Evolutionary conservation across 2,797 vertebrate species (phyloP), one percentile per base, ranked within the genome.

Genomic region (Halcyon leucocephala): DNA sequence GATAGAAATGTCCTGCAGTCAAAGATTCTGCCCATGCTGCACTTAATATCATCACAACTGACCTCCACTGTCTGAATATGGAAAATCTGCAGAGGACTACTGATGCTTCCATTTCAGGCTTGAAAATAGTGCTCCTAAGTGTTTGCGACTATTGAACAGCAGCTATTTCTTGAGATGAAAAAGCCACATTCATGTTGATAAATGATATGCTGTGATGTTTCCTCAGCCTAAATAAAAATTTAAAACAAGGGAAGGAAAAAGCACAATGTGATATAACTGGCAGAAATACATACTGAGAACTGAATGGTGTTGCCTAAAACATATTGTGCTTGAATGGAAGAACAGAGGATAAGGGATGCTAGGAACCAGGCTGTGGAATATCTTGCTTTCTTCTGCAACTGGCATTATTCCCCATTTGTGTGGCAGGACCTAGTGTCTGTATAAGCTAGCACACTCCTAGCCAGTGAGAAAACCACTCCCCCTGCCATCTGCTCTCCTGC

Each of bases 401-500:
- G 93, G 67, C 46, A 0, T 89, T 92, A 70, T 60, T 89, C 14
- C 41, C 25, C 12, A 25, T 93, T 86, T 89, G 58, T 95, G 64
- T 87, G 80, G 60, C 71, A 94, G 72, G 93, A 76, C 58, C 64
- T 61, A 67, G n/a, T 69, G 70, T 85, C 90, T 89, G 70, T 86
- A 69, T 39, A 54, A 95, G 82, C 91, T 94, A 90, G 87, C 89
- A 90, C 29, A 10, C 69, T 77, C 58, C 69, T 67, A 48, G 64
- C 0, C 4, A 93, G 80, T 80, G 85, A 86, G 66, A 92, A 96
- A 95, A 84, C 72, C 89, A 87, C 62, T 93, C 93, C 90, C 78
- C 33, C 81, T 82, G 71, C 95, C 95, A 95, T 97, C 96, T 97
- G 96, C 69, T 95, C 65, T 91, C 60, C 82, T 76, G 49, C 10